Base-by-base conservation (phyloP, 2,888 invertebrate species). In the Zaprionus obscuricornis region DNA sequence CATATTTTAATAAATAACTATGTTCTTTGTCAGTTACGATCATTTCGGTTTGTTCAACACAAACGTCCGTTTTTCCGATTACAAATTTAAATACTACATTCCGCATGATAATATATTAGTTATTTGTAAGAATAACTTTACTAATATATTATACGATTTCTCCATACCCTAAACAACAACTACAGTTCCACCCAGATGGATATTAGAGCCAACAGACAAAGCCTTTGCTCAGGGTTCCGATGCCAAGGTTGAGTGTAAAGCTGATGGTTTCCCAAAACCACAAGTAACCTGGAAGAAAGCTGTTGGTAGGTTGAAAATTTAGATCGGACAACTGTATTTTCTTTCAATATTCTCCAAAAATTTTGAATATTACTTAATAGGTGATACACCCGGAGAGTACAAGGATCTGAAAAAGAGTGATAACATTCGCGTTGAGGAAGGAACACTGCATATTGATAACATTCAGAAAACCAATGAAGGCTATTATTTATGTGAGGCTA, bases 201-300 rank as follows among this genome's bases (percentile, higher is more conserved):
- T 97, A 91, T 92, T 97, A 87, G 97, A 97, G 91, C 97, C 97
- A 50, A 96, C 96, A 88, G 97, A 97, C 90, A 96, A 97, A 92
- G 97, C 97, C 86, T 97, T 97, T 91, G 97, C 97, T 74, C 97
- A 97, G 92, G 97, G 97, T 75, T 96, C 96, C 78, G 96, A 97
- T 91, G 97, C 97, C 76, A 95, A 96, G 89, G 96, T 97, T 86
- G 97, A 97, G 93, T 97, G 97, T 91, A 97, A 97, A 92, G 96
- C 97, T 90, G 97, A 97, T 92, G 97, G 97, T 85, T 97, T 97
- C 92, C 97, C 97, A 65, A 96, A 96, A 92, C 97, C 97, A 74
- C 94, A 95, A 88, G 96, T 97, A 39, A 96, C 96, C 77, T 97
- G 97, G 97, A 97, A 97, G 92, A 95, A 96, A 93, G 97, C 97